Percentiles rank a stretch among this genome's conserved stretches.
phyloP scores from a whole-genome alignment of 2,113 vertebrate genomes.

The Delphinapterus leucas region DNA sequence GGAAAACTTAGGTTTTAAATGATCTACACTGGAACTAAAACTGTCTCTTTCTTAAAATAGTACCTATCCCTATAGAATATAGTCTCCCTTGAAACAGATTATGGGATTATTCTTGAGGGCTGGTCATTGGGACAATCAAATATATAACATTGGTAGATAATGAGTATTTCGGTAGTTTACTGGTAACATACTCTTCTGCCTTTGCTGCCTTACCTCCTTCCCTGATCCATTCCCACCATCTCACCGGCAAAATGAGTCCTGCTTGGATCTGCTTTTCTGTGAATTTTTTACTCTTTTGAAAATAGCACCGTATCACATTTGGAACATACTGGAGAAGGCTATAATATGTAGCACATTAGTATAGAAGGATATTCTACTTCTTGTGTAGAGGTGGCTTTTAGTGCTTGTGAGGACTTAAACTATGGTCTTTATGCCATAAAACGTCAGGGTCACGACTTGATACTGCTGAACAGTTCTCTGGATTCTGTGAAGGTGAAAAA shows the following conservation, averaged over 20 bases:
- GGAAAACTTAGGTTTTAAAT: background rate
- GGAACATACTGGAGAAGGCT: background rate
- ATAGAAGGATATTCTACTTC: background rate
- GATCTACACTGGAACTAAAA: background rate
- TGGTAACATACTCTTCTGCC: background rate
- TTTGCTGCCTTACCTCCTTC: background rate
- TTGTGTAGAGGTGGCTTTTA: background rate
- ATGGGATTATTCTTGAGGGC: background rate
- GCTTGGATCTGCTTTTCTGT: background rate
- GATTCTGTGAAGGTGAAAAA: background rate
- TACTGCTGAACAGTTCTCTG: slow-evolving; percentile 10
- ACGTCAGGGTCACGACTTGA: background rate
- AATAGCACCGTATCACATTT: background rate
- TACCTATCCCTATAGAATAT: background rate
- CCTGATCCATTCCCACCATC: background rate
- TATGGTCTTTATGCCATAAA: background rate
- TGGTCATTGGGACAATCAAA: background rate
- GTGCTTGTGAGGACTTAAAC: slow-evolving; percentile 24
- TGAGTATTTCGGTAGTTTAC: background rate
- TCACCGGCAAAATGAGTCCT: background rate
- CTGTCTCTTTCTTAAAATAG: background rate
- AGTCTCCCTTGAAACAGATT: background rate
- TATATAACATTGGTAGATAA: background rate
- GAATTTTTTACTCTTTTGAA: background rate
- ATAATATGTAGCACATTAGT: background rate